Percentiles rank a stretch among this genome's conserved stretches.
phyloP scores from a whole-genome alignment of 1,140 invertebrate species.

The Drosophila burlai region DNA sequence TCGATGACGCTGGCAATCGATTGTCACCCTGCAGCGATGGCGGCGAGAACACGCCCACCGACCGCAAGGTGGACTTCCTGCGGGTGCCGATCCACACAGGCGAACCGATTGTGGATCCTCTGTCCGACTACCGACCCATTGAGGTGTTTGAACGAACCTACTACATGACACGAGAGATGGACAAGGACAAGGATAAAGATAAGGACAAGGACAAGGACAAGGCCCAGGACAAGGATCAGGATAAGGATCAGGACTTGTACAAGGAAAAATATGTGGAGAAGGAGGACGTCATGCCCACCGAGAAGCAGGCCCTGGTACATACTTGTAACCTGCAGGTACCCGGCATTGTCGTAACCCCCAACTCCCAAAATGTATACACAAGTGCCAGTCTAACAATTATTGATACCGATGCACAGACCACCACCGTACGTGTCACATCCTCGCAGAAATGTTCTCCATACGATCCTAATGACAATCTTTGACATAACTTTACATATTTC shows the following conservation, averaged over 20 bases:
- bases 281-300: conserved; percentile 37
- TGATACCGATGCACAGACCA: conserved; percentile 86
- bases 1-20: conserved; percentile 75
- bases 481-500: not conserved
- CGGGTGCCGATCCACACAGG: conserved; percentile 73
- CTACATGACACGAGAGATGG: conserved; percentile 75
- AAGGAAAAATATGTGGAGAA: conserved; percentile 44
- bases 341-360: conserved; percentile 70
- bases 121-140: conserved; percentile 77
- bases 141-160: conserved; percentile 84
- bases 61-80: conserved; percentile 77
- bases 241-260: conserved; percentile 31
- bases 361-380: conserved; percentile 83
- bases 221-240: conserved; percentile 29
- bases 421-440: conserved; percentile 73
- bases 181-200: conserved; percentile 51
- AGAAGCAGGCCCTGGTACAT: conserved; percentile 66
- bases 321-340: conserved; percentile 83
- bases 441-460: not conserved
- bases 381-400: conserved; percentile 87
- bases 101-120: conserved; percentile 73
- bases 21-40: conserved; percentile 64
- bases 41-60: conserved; percentile 55
- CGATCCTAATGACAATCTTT: not conserved
- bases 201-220: conserved; percentile 35